These are phyloP conservation scores for Leontocebus nigricollis DNA, from an alignment of 2,797 vertebrate genomes.

Conservation along the genomic window DNA sequence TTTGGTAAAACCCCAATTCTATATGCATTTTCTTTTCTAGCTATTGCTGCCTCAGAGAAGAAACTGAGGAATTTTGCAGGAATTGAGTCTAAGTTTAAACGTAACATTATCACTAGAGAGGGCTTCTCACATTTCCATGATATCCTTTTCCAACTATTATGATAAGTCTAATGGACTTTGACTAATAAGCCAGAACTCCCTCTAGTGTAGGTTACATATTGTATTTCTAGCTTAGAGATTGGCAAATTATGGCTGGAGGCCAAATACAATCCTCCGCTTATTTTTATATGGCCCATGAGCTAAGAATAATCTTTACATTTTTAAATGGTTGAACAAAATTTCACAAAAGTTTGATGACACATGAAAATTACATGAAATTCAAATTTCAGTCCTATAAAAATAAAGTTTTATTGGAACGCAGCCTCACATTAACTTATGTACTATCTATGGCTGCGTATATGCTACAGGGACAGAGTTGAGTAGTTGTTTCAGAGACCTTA, in stretches of 20 bases:
- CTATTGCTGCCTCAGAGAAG: not conserved
- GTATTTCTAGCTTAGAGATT: not conserved
- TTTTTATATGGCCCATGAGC: not conserved
- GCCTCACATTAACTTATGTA: not conserved
- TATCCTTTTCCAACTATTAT: not conserved
- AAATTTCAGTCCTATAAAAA: not conserved
- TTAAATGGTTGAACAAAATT: not conserved
- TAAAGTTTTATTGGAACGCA: not conserved
- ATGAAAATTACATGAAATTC: not conserved
- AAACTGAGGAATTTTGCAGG: not conserved
- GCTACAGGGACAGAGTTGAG: not conserved
- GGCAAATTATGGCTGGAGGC: not conserved
- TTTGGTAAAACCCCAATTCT: not conserved
- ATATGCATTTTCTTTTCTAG: not conserved
- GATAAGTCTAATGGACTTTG: not conserved
- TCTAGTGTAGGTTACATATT: not conserved
- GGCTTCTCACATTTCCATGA: not conserved
- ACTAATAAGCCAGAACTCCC: not conserved
- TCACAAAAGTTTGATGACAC: not conserved
- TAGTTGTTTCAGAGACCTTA: not conserved
- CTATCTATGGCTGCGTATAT: not conserved
- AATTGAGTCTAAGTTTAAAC: not conserved
- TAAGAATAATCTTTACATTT: not conserved
- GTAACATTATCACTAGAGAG: not conserved
- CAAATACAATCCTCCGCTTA: not conserved